A percentile compares a stretch with the other conserved stretches of the same genome.
Conservation (phyloP, 2,888 invertebrate species). For the Drosophila robusta region DNA sequence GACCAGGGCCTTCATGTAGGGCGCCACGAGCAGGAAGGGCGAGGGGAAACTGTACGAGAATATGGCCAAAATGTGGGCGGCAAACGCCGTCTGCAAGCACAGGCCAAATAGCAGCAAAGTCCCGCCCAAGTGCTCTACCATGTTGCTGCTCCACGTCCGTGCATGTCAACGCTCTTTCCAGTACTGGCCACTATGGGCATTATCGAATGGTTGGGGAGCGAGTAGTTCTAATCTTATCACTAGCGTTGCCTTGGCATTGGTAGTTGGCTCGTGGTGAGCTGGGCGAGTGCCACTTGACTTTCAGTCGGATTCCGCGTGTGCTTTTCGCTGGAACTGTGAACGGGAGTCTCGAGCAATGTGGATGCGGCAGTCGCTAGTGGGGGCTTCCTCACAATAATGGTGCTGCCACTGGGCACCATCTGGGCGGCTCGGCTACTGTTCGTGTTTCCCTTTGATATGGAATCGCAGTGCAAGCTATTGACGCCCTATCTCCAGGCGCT, state of each 20-base stretch:
- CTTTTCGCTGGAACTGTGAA: slow-evolving; percentile 9
- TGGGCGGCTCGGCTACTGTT: slow-evolving; percentile 51
- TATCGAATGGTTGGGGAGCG: slow-evolving; percentile 5
- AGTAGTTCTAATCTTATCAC: slow-evolving; percentile 46
- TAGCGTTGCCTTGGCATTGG: slow-evolving; percentile 2
- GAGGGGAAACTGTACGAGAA: slow-evolving; percentile 59
- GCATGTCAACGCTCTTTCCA: slow-evolving; percentile 35
- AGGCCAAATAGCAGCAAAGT: slow-evolving; percentile 24
- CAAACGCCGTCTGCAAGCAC: slow-evolving; percentile 13
- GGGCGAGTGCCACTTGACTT: background rate
- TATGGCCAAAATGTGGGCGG: slow-evolving; percentile 63
- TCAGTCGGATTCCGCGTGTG: slow-evolving; percentile 29
- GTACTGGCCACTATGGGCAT: slow-evolving; percentile 36
- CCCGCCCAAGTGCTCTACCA: slow-evolving; percentile 17
- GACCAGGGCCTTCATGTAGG: slow-evolving; percentile 45
- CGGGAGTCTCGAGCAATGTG: slow-evolving; percentile 18
- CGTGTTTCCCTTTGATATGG: slow-evolving; percentile 62
- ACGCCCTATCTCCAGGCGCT: slow-evolving; percentile 76
- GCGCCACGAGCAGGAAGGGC: slow-evolving; percentile 67
- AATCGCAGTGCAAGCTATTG: slow-evolving; percentile 75
- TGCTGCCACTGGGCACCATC: slow-evolving; percentile 4
- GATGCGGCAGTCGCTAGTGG: slow-evolving; percentile 20
- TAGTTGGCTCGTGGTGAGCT: background rate
- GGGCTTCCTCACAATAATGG: background rate
- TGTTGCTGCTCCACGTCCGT: slow-evolving; percentile 22